Percentiles rank a stretch among this genome's conserved stretches.
These are phyloP conservation scores for Budorcas taxicolor DNA, from an alignment of 2,113 vertebrate species.

Conservation along the genomic window DNA sequence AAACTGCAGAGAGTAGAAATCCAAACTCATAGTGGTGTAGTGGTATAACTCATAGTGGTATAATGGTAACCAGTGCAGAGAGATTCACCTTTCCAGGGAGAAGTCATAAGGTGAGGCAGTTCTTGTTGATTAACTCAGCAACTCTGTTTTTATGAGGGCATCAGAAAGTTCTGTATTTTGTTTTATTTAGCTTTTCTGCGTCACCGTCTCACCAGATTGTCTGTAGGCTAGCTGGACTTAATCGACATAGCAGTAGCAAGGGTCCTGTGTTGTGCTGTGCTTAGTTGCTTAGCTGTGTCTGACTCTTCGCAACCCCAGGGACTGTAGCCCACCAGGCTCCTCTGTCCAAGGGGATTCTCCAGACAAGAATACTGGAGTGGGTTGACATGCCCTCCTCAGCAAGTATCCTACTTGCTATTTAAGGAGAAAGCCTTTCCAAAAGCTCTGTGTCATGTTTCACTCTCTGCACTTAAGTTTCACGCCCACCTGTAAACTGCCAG, in stretches of 20 bases:
- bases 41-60: neutral
- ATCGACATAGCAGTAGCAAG: neutral
- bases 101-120: neutral
- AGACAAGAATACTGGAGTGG: neutral
- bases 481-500: neutral
- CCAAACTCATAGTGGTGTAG: neutral
- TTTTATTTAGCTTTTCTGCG: neutral
- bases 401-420: neutral
- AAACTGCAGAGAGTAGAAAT: neutral
- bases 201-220: neutral
- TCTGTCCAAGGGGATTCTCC: neutral
- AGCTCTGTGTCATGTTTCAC: neutral
- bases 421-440: neutral
- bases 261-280: neutral
- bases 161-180: neutral
- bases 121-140: neutral
- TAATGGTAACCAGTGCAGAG: neutral
- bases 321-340: neutral
- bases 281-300: neutral
- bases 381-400: neutral
- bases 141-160: neutral
- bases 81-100: neutral
- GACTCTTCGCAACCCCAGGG: neutral
- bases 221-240: neutral
- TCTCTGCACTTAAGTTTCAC: neutral